Percentiles rank a stretch among this genome's conserved stretches.
Conservation (phyloP, 2,113 vertebrate species). For the Crypturellus undulatus region DNA sequence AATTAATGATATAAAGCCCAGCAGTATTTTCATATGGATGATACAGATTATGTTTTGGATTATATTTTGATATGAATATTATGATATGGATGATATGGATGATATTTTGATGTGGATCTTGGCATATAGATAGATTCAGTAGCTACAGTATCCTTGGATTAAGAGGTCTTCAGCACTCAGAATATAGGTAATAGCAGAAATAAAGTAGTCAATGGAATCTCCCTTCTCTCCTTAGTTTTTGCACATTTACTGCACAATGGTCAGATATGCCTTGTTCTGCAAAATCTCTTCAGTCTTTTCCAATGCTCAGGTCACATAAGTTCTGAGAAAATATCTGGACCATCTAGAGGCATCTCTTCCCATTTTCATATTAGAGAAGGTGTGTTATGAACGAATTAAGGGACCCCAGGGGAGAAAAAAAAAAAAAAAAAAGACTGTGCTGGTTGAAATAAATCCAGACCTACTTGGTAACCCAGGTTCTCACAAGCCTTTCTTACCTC, state of each 20-base stretch:
- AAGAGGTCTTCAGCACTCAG: background rate
- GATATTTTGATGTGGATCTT: background rate
- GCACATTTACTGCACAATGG: background rate
- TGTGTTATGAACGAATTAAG: background rate
- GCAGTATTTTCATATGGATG: background rate
- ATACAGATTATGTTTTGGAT: background rate
- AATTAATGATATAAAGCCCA: background rate
- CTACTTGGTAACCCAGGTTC: background rate
- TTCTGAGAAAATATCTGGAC: background rate
- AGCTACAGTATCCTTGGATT: background rate
- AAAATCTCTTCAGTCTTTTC: background rate
- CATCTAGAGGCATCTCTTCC: background rate
- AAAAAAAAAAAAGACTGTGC: background rate
- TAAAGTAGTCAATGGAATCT: background rate
- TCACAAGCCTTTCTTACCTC: background rate
- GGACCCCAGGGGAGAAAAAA: background rate
- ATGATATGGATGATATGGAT: too few relatives aligned
- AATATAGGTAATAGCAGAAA: background rate
- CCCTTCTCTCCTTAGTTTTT: background rate
- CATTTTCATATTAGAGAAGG: background rate
- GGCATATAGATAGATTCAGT: background rate
- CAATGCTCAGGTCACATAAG: background rate
- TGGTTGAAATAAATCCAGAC: background rate
- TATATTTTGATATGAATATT: too few relatives aligned
- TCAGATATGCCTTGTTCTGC: background rate